Base-by-base conservation (phyloP, 2,113 vertebrate genomes). In the Cervus canadensis region DNA sequence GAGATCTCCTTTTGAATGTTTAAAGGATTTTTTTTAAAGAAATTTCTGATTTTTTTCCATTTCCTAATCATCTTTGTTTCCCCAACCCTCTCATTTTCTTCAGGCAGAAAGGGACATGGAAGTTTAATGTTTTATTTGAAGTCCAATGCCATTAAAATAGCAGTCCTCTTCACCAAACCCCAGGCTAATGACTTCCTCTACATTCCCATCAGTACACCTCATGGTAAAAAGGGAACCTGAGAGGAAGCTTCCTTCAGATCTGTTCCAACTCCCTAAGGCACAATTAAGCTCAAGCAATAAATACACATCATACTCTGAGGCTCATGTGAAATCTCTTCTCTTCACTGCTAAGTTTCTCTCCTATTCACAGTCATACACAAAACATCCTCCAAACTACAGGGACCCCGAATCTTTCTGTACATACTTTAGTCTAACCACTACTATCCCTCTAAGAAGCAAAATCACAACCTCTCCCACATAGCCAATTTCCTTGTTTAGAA, bases 81-180 rank as follows among this genome's bases (percentile, higher is more conserved):
- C 11, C 87, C 30, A 94, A 36, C 5, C 13, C 33, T 82, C 8
- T 71, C 84, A 26, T 43, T 67, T 56, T 76, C 28, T 85, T 62
- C 11, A 94, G 50, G 64, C 23, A 84, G 25, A 52, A 64, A 86
- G 13, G 19, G 13, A 67, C 48, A 91, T 15, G 62, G 40, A 91
- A 84, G n/a, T 92, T 90, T 92, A 95, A 97, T 78, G 92, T 98
- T 95, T 97, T 94, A 95, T 56, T 94, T 98, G 86, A 97, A 93
- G 94, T 89, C 92, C 94, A 98, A 95, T 74, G 92, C 76, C 94
- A 96, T 91, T 91, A 97, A 93, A 76, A 94, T 11, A 91, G 23
- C 43, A 96, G 84, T 88, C 14, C 50, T 82, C 59, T 95, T 87
- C n/a, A 74, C 50, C 81, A 97, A 97, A 76, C 26, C 43, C 19